Evolutionary conservation across 1,140 invertebrate species (phyloP), one percentile per base, ranked within the genome.

Genomic region (Arion vulgaris): DNA sequence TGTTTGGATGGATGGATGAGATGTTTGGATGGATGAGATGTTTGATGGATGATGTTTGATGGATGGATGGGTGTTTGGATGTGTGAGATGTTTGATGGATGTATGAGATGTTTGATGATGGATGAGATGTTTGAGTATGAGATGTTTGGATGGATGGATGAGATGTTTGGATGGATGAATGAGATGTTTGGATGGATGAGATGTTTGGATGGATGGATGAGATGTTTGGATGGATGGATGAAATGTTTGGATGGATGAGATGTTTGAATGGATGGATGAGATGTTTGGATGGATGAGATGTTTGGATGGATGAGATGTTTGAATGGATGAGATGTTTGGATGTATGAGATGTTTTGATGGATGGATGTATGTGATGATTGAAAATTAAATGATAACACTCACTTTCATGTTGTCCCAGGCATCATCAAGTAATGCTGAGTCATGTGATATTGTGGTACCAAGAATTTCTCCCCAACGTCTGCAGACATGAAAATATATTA

Each of bases 321-420:
- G 51, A 23, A 15, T 45, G 41, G 41, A 45, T 45, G 41, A 15
- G 15, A 45, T 15, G 41, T 45, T 5, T 45, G 41, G 41, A 45
- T 45, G 41, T 7, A 45, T 45, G n/a, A 66, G 62, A 32, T 13
- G 28, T 5, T 32, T 23, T 5, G 62, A 66, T 23, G 19, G 62
- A 32, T 34, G 32, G 28, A 32, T 23, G 19, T n/a, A 66, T 13
- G 28, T 5, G 26, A 9, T 15, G 57, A 62, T 23, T 15, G 57
- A 62, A 9, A 62, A 23, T 15, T n/a, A 62, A 28, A 66, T 11
- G 4, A 57, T 19, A 57, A 57, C 9, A 4, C 26, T 19, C 9
- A 73, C 71, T 19, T 73, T 39, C 71, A 73, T 73, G 5, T 73
- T 23, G 28, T 73, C 71, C 71, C 38, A 73, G 7, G 71, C 32